Evolutionary conservation across 1,140 invertebrate genomes (phyloP).

Genomic region (Paramacrobiotus metropolitanus): DNA sequence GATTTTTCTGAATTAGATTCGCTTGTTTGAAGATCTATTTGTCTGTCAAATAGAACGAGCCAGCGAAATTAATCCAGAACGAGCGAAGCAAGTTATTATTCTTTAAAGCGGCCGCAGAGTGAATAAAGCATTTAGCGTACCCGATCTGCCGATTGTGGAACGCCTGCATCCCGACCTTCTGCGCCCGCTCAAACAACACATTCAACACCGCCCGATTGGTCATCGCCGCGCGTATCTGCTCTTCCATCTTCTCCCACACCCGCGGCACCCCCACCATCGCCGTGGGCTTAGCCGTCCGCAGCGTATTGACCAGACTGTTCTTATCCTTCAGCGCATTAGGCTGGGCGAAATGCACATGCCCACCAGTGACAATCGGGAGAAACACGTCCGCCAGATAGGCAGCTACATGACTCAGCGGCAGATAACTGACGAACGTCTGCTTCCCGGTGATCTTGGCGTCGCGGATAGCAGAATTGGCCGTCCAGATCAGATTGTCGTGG

Average conservation of each 20-base stretch:
- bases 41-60: neutral
- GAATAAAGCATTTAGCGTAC: neutral
- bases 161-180: neutral
- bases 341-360: constrained; percentile 15
- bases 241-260: constrained; percentile 9
- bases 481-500: constrained; percentile 17
- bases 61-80: neutral
- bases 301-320: neutral
- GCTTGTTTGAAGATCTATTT: no score
- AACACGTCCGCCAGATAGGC: constrained; percentile 16
- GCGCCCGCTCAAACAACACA: constrained; percentile 6
- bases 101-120: neutral
- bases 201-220: neutral
- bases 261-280: constrained; percentile 7
- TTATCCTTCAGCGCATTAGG: constrained; percentile 17
- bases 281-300: neutral
- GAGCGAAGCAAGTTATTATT: no score
- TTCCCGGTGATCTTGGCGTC: neutral
- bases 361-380: constrained; percentile 9
- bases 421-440: constrained; percentile 14
- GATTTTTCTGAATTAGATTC: no score
- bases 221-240: neutral
- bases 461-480: neutral
- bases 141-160: neutral
- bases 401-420: constrained; percentile 16